A percentile compares a stretch with the other conserved stretches of the same genome.
phyloP scores from a whole-genome alignment of 2,888 invertebrate genomes.

The Chrysolina oricalcia region DNA sequence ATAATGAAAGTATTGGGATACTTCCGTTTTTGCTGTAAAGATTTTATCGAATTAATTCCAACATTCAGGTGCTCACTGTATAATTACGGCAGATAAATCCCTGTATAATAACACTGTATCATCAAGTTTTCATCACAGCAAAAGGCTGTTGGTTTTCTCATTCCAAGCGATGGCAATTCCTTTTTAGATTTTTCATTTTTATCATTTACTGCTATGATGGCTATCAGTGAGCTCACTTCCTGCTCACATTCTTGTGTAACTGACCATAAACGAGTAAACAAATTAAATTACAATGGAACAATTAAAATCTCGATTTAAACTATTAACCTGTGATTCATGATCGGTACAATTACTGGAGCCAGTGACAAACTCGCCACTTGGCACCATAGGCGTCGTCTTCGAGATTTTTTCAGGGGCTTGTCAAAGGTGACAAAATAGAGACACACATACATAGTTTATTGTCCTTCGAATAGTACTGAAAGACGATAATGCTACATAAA shows the following conservation, averaged over 20 bases:
- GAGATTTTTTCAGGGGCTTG: background rate
- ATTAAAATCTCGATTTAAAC: conserved; percentile 28
- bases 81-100: too few species aligned
- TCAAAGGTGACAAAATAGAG: too few species aligned
- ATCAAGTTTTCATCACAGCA: background rate
- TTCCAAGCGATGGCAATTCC: background rate
- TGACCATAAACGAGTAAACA: conserved; percentile 28
- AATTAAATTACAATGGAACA: conserved; percentile 30
- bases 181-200: background rate
- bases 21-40: too few species aligned
- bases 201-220: conserved; percentile 1
- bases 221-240: conserved; percentile 27
- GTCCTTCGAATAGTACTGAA: too few species aligned
- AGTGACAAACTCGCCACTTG: background rate
- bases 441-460: too few species aligned
- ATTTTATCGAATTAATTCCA: too few species aligned
- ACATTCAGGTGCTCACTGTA: too few species aligned
- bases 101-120: too few species aligned
- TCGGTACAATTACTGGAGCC: background rate
- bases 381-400: conserved; percentile 2
- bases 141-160: background rate
- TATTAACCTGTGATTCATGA: conserved; percentile 34
- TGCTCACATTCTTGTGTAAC: conserved; percentile 26
- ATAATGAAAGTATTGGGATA: too few species aligned
- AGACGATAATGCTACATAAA: too few species aligned